These are phyloP conservation scores for Conus ventricosus DNA, from an alignment of 1,140 invertebrate species.

Conservation along the genomic window DNA sequence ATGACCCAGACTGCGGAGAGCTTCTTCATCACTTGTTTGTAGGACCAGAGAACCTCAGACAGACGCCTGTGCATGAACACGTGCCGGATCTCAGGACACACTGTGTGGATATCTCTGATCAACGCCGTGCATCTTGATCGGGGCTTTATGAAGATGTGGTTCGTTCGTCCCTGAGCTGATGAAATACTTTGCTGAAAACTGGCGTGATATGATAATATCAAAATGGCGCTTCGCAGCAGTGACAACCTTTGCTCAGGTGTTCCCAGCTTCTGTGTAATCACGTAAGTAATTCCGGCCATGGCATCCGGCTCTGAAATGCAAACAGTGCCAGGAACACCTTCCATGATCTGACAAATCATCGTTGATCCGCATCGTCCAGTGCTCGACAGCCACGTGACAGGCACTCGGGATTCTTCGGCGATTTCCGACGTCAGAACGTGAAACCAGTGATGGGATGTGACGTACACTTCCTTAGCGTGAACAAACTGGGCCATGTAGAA, in stretches of 20 bases:
- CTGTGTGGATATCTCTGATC: too few relatives aligned
- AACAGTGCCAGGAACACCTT: neutral
- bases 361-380: constrained; percentile 30
- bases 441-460: neutral
- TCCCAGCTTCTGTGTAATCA: neutral
- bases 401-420: neutral
- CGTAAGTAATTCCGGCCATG: neutral
- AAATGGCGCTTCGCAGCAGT: neutral
- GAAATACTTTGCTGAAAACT: neutral
- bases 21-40: too few relatives aligned
- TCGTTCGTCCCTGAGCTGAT: neutral
- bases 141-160: neutral
- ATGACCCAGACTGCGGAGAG: too few relatives aligned
- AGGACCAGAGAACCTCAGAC: too few relatives aligned
- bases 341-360: constrained; percentile 12
- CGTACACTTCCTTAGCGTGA: constrained; percentile 21
- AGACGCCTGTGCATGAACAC: too few relatives aligned
- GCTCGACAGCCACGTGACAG: constrained; percentile 30
- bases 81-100: too few relatives aligned
- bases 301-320: constrained; percentile 17
- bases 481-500: constrained; percentile 11
- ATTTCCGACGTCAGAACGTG: constrained; percentile 26
- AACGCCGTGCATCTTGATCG: neutral
- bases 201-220: neutral
- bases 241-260: neutral